Percentiles rank a stretch among this genome's conserved stretches.
phyloP scores from a whole-genome alignment of 2,888 invertebrate species.

The Thysanoteuthis rhombus region DNA sequence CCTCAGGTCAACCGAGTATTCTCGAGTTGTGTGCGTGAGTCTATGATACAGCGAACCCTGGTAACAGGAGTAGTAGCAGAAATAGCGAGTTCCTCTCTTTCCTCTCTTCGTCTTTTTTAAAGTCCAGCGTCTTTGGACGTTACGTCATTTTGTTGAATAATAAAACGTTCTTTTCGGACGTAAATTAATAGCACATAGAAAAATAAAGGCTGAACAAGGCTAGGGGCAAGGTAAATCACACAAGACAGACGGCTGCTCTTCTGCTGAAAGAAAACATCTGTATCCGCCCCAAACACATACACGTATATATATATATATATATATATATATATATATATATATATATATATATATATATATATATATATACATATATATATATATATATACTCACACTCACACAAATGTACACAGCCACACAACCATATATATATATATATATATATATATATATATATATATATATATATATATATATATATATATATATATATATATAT shows the following conservation, averaged over 20 bases:
- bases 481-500: not conserved
- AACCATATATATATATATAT: not conserved
- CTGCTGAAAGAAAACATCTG: not conserved
- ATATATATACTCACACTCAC: not conserved
- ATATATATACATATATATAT: not conserved
- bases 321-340: constrained; percentile 12
- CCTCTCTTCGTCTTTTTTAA: not conserved
- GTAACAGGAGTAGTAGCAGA: not conserved
- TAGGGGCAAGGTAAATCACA: not conserved
- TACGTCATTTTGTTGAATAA: not conserved
- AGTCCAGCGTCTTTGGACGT: not conserved
- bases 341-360: not conserved
- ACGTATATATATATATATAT: not conserved
- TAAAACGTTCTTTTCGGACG: not conserved
- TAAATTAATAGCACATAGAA: not conserved
- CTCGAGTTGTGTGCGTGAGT: constrained; percentile 12
- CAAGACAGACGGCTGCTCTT: not conserved
- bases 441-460: constrained; percentile 22
- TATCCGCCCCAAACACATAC: not conserved
- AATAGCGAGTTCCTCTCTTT: not conserved
- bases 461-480: not conserved
- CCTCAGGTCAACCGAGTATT: not conserved
- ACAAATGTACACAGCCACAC: no score
- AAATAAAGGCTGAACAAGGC: not conserved
- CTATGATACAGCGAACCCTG: not conserved